phyloP scores from a whole-genome alignment of 1,140 invertebrate genomes.

The Drosophila lini region DNA sequence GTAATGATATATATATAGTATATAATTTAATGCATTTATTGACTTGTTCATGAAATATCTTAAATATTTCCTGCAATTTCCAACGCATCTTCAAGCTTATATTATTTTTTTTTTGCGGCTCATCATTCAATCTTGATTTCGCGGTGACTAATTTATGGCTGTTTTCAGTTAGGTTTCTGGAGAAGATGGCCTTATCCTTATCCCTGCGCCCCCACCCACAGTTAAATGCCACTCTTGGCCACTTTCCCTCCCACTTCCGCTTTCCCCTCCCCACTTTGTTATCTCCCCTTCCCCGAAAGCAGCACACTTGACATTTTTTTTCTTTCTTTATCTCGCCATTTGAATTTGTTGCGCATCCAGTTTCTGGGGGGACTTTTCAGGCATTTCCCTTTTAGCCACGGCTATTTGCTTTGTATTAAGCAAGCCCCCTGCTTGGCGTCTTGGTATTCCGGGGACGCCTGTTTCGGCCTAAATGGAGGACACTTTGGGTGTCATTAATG shows the following conservation, averaged over 20 bases:
- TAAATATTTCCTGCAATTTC: background rate
- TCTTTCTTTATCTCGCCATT: constrained; percentile 67
- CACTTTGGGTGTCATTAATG: constrained; percentile 77
- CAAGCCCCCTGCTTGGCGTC: background rate
- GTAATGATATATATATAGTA: too few species aligned
- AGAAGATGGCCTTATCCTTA: background rate
- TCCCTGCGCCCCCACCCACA: background rate
- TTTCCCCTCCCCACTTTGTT: background rate
- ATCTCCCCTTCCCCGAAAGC: constrained; percentile 18
- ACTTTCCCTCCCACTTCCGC: constrained; percentile 16
- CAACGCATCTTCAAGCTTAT: background rate
- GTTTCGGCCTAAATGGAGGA: constrained; percentile 67
- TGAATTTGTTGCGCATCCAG: constrained; percentile 72
- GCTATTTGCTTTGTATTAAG: constrained; percentile 63
- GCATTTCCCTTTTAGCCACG: constrained; percentile 42
- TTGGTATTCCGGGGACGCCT: constrained; percentile 8
- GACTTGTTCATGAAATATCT: too few species aligned
- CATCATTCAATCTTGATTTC: constrained; percentile 7
- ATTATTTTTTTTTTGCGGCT: background rate
- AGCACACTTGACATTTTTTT: constrained; percentile 61
- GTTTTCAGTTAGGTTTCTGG: background rate
- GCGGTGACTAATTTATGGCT: constrained; percentile 16
- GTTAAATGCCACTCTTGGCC: constrained; percentile 26
- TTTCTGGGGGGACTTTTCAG: constrained; percentile 37
- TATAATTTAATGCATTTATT: too few species aligned